Conservation (phyloP, 2,113 vertebrate species). For the Tenrec ecaudatus region DNA sequence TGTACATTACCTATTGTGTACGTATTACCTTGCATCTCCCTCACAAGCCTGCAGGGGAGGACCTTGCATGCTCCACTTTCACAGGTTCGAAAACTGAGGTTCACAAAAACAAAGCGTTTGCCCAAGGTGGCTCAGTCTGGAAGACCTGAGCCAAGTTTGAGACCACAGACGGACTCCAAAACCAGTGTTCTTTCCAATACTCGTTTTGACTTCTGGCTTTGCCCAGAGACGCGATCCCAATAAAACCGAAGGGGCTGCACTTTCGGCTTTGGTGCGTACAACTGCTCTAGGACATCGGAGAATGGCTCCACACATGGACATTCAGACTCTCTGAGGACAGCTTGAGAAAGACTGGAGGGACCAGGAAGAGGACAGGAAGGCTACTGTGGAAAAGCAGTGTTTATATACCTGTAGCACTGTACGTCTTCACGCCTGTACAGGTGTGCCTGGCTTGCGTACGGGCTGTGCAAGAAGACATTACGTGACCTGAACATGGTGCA, state of each 20-base stretch:
- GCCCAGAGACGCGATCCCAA: not conserved
- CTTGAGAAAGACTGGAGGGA: conserved; percentile 1
- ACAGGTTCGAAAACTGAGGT: conserved; percentile 30
- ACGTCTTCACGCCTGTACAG: conserved; percentile 53
- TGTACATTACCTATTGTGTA: not conserved
- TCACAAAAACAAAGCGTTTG: conserved; percentile 9
- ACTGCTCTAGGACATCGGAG: no score
- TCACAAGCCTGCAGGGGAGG: conserved; percentile 17
- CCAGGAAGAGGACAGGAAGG: conserved; percentile 36
- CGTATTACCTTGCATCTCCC: not conserved
- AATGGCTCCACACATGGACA: no score
- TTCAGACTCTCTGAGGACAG: not conserved
- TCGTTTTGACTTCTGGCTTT: conserved; percentile 17
- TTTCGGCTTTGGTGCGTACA: not conserved
- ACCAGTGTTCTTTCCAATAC: not conserved
- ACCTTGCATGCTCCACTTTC: not conserved
- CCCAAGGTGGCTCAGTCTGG: not conserved
- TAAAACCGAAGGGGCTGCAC: not conserved
- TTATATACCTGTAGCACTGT: conserved; percentile 59
- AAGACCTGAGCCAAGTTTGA: conserved; percentile 32
- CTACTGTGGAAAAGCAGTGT: conserved; percentile 28
- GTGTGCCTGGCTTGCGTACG: no score
- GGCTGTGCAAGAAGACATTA: no score
- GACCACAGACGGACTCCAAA: conserved; percentile 38
- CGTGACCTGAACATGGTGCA: no score